Conservation (phyloP, 2,888 invertebrate species). For the Abscondita cerata region DNA sequence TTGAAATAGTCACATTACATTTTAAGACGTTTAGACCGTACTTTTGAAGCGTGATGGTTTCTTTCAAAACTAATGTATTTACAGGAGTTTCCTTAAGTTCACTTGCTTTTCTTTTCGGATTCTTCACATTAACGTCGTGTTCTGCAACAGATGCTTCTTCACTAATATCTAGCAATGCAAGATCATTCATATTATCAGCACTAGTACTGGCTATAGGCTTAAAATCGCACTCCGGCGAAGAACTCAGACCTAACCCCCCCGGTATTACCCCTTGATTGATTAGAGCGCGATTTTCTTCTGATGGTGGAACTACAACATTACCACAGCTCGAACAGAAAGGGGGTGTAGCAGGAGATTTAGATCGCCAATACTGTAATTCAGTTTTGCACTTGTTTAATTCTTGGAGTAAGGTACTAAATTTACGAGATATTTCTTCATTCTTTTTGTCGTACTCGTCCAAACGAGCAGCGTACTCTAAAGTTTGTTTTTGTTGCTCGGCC, state of each 20-base stretch:
- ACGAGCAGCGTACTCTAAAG: constrained; percentile 81
- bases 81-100: constrained; percentile 11
- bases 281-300: constrained; percentile 67
- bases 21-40: constrained; percentile 8
- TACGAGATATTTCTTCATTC: constrained; percentile 87
- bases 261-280: constrained; percentile 68
- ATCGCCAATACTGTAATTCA: constrained; percentile 90
- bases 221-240: constrained; percentile 51
- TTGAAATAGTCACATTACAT: constrained; percentile 9
- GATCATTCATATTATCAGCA: constrained; percentile 21
- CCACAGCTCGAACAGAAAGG: constrained; percentile 79
- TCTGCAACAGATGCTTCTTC: neutral
- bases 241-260: constrained; percentile 59
- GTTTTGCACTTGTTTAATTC: constrained; percentile 92
- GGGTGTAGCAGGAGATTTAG: constrained; percentile 80
- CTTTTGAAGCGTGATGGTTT: neutral
- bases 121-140: neutral
- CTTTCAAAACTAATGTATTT: neutral
- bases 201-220: constrained; percentile 56
- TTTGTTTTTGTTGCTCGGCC: constrained; percentile 77
- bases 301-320: constrained; percentile 63
- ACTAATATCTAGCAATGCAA: neutral
- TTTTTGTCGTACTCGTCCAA: constrained; percentile 90
- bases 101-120: constrained; percentile 1
- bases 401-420: constrained; percentile 86